A percentile compares a stretch with the other conserved stretches of the same genome.
Evolutionary conservation across 2,888 invertebrate genomes (phyloP).

Genomic region (Eupithecia subfuscata): DNA sequence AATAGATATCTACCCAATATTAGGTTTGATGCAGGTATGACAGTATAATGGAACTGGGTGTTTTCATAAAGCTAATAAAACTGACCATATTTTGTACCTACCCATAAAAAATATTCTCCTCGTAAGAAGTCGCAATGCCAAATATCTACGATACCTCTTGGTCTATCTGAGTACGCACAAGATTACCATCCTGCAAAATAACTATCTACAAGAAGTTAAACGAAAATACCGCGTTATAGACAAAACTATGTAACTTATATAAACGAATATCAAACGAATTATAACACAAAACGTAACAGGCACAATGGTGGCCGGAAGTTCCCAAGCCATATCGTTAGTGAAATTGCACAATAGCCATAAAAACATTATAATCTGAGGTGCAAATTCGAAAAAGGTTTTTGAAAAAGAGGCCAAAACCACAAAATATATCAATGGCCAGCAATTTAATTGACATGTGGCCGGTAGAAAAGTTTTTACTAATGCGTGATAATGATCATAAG

Average conservation of each 20-base stretch:
- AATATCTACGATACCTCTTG: neutral
- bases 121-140: neutral
- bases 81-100: neutral
- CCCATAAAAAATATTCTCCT: neutral
- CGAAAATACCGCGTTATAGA: neutral
- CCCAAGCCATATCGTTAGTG: constrained; percentile 71
- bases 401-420: constrained; percentile 51
- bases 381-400: constrained; percentile 66
- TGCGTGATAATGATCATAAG: constrained; percentile 64
- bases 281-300: constrained; percentile 42
- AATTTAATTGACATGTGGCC: constrained; percentile 69
- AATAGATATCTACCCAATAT: too few relatives aligned
- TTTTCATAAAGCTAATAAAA: neutral
- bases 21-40: too few relatives aligned
- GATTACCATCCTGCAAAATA: neutral
- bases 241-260: neutral
- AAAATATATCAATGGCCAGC: constrained; percentile 64
- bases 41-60: neutral
- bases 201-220: neutral
- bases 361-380: constrained; percentile 69
- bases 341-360: constrained; percentile 70
- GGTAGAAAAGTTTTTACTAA: constrained; percentile 61
- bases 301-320: constrained; percentile 63
- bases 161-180: neutral
- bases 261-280: neutral